Percentiles rank a stretch among this genome's conserved stretches.
phyloP scores from a whole-genome alignment of 2,888 invertebrate genomes.

The Oligia strigilis region DNA sequence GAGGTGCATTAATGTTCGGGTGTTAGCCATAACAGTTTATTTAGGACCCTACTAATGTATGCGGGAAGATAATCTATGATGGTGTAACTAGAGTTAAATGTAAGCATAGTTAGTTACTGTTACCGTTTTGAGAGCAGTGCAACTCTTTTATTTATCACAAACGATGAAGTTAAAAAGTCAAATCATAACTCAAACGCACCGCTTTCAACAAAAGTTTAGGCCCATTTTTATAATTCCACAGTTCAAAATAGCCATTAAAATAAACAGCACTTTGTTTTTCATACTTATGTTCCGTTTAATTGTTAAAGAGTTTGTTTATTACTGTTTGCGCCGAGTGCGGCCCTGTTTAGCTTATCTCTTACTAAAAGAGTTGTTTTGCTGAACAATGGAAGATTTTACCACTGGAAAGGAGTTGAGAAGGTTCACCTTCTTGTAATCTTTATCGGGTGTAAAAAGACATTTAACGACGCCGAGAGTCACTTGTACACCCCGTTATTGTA shows the following conservation, averaged over 20 bases:
- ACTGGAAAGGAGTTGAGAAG: neutral
- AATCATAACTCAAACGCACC: constrained; percentile 27
- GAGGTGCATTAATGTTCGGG: constrained; percentile 28
- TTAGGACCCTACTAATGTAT: constrained; percentile 33
- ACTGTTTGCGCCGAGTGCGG: constrained; percentile 29
- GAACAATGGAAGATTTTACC: constrained; percentile 12
- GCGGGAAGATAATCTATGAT: neutral
- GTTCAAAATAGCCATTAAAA: constrained; percentile 47
- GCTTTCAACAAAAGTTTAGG: constrained; percentile 32
- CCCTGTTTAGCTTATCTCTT: constrained; percentile 46
- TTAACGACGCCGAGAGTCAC: no score
- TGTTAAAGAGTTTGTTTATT: constrained; percentile 56
- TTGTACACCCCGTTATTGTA: no score
- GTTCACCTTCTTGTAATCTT: neutral
- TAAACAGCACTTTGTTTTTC: constrained; percentile 47
- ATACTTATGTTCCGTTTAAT: constrained; percentile 34
- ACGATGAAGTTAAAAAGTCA: constrained; percentile 3
- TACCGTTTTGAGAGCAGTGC: neutral
- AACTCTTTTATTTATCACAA: neutral
- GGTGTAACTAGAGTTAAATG: neutral
- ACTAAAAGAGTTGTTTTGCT: constrained; percentile 39
- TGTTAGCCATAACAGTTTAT: constrained; percentile 33
- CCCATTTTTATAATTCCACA: constrained; percentile 39
- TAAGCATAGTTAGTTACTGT: neutral
- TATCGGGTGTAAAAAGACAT: no score